These are phyloP conservation scores for Drosophila parabipectinata DNA, from an alignment of 1,140 invertebrate genomes.

Conservation along the genomic window DNA sequence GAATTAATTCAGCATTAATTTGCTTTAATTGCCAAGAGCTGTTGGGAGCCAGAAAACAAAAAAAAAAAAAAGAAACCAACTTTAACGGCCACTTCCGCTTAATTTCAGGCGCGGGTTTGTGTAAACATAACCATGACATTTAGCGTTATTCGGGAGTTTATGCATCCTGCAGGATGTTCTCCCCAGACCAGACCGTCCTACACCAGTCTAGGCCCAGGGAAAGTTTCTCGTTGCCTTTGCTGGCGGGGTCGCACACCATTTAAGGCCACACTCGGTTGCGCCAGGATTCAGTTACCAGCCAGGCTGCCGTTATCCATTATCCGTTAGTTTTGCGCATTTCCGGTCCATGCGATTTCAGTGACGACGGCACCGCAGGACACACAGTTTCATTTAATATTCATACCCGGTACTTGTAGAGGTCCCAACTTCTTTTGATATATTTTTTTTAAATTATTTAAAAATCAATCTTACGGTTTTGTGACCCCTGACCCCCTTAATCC, in stretches of 20 bases:
- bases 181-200: not conserved
- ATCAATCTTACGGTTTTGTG: not conserved
- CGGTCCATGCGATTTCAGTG: constrained; percentile 64
- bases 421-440: too few relatives aligned
- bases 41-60: not conserved
- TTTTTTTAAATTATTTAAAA: too few relatives aligned
- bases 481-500: not conserved
- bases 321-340: constrained; percentile 81
- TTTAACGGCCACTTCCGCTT: constrained; percentile 70
- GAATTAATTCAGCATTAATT: constrained; percentile 72
- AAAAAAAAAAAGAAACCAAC: constrained; percentile 21
- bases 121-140: constrained; percentile 82
- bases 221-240: constrained; percentile 2
- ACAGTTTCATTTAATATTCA: constrained; percentile 2
- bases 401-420: too few relatives aligned
- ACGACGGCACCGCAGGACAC: constrained; percentile 18
- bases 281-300: constrained; percentile 43
- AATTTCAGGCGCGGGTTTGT: constrained; percentile 71
- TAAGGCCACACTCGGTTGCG: constrained; percentile 64
- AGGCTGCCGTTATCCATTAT: constrained; percentile 77
- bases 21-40: constrained; percentile 63
- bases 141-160: constrained; percentile 70
- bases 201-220: not conserved
- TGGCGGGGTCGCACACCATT: constrained; percentile 52
- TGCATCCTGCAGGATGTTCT: constrained; percentile 12